Conservation (phyloP, 2,888 invertebrate genomes). For the Andrena minutula region DNA sequence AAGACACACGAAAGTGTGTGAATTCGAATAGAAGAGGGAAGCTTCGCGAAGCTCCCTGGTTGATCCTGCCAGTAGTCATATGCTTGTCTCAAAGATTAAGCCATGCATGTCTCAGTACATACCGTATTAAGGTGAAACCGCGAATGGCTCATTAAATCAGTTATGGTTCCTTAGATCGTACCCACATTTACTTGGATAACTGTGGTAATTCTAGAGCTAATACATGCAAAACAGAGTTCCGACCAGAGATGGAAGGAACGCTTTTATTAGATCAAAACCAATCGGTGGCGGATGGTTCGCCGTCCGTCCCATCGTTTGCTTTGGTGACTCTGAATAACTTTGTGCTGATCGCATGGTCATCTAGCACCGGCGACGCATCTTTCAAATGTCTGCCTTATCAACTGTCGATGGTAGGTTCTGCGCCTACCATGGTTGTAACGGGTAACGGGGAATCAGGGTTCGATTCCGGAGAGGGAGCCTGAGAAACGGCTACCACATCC, state of each 20-base stretch:
- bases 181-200: slow-evolving; percentile 86
- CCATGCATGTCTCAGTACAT: slow-evolving; percentile 89
- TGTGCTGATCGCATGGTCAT: not conserved
- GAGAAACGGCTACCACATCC: slow-evolving; percentile 90
- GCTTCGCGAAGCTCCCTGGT: slow-evolving; percentile 76
- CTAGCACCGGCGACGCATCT: slow-evolving; percentile 86
- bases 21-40: no score
- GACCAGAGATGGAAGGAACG: not conserved
- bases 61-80: slow-evolving; percentile 87
- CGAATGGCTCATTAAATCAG: slow-evolving; percentile 88
- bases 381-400: slow-evolving; percentile 89
- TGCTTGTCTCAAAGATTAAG: slow-evolving; percentile 89
- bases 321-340: no score
- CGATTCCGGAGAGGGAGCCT: slow-evolving; percentile 91
- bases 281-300: no score
- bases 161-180: slow-evolving; percentile 87
- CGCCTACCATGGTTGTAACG: slow-evolving; percentile 90
- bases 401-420: slow-evolving; percentile 89
- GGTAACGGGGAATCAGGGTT: slow-evolving; percentile 91
- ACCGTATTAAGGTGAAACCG: slow-evolving; percentile 87
- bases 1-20: no score
- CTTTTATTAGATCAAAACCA: slow-evolving; percentile 75
- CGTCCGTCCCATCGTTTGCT: no score
- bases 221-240: slow-evolving; percentile 86
- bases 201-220: slow-evolving; percentile 90